Evolutionary conservation across 2,888 invertebrate species (phyloP), one percentile per base, ranked within the genome.

Genomic region (Callinectes sapidus): DNA sequence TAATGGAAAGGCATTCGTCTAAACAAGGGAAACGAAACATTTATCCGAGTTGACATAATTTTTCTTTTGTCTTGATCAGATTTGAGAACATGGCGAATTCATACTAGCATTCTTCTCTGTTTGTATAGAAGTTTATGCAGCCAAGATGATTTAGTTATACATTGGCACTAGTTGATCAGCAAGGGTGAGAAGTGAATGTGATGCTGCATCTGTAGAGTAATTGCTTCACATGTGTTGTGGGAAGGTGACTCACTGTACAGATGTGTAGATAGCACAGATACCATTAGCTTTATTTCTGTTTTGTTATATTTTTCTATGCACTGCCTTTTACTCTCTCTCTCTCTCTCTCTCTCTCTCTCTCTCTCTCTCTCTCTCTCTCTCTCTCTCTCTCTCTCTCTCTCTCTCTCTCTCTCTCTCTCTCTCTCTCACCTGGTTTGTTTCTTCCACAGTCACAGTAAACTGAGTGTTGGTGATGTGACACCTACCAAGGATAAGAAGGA

Each of bases 401-500:
- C 77, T 81, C 77, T 81, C 77, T 81, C 77, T 81, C 77, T 81
- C 77, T 81, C 77, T 81, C 77, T 81, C 77, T 81, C 77, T 81
- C 77, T 81, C 77, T 81, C 77, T 81, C 77, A 32, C 81, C 81
- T 10, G 13, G 32, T 13, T 18, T 32, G 14, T 10, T 81, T 32
- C 35, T 81, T 6, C 81, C 71, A 48, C 93, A 93, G 93, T 35
- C 93, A 93, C 61, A 93, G 91, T 71, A 93, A 91, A 81, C 89
- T 89, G 66, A 88, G 93, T 28, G n/a, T n/a, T n/a, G 91, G 90
- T 86, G 93, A 93, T 28, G 93, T 87, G 61, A 91, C 91, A 10
- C 93, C 93, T 28, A 91, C 86, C 71, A 93, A 89, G 48, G 93
- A 93, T 23, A 91, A 55, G 35, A 86, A 85, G 54, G 91, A 91